Conservation (phyloP, 1,140 invertebrate genomes). For the Capitella teleta region DNA sequence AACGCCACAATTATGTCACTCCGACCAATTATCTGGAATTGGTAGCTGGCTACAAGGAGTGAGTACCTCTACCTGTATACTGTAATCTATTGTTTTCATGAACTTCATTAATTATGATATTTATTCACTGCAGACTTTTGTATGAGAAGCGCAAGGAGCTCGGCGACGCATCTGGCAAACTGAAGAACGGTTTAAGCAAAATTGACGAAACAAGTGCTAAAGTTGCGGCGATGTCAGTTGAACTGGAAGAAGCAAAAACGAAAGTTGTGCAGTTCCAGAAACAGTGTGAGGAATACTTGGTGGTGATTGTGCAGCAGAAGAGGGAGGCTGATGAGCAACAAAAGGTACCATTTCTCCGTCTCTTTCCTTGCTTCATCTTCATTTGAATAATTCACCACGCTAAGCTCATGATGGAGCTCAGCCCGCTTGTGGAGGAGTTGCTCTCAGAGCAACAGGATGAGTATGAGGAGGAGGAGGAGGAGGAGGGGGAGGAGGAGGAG, state of each 20-base stretch:
- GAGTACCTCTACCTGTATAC: constrained; percentile 20
- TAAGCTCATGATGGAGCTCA: no score
- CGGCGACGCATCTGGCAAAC: constrained; percentile 57
- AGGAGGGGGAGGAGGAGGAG: no score
- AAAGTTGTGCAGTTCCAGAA: constrained; percentile 59
- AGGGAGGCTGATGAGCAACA: constrained; percentile 67
- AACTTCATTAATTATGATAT: background rate
- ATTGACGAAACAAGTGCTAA: constrained; percentile 61
- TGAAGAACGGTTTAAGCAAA: constrained; percentile 59
- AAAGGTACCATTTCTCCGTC: no score
- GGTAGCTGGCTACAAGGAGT: constrained; percentile 68
- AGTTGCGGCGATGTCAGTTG: constrained; percentile 60
- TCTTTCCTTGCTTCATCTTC: no score
- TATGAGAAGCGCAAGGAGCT: constrained; percentile 57
- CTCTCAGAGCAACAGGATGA: no score
- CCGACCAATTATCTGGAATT: constrained; percentile 73
- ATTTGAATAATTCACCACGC: no score
- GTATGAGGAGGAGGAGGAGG: no score
- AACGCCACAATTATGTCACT: constrained; percentile 72
- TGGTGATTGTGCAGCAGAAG: constrained; percentile 62
- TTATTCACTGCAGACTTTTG: constrained; percentile 51
- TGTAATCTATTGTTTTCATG: background rate
- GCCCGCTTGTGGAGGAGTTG: no score
- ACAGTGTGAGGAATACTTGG: constrained; percentile 62
- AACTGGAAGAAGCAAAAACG: constrained; percentile 62